Base-by-base conservation (phyloP, 2,888 invertebrate genomes). In the Ormyrus nitidulus region DNA sequence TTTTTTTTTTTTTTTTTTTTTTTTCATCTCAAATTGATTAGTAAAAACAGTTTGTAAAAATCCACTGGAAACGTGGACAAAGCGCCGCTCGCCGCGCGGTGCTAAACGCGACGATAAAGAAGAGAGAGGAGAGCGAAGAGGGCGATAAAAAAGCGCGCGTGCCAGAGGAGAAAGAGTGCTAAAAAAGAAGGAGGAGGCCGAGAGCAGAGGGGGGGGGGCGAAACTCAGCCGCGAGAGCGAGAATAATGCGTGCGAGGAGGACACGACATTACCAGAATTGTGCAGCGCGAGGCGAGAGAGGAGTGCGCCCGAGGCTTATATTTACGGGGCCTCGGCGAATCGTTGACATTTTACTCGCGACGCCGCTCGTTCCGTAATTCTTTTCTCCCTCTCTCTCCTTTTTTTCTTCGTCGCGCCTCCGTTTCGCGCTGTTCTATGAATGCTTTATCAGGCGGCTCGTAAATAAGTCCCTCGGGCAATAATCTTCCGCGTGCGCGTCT, bases 271-370 rank as follows among this genome's bases (percentile, higher is more conserved):
- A 81, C 78, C 71, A 70, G 75, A 81, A 81, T 78, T 75, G 78
- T 77, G 74, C 70, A 10, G 68, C 51, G 13, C 8, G 62, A 61
- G 49, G 13, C 8, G 62, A 61, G 49, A 19, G 51, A 65, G 11
- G 48, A 51, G 59, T 10, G 51, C 66, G 34, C 48, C 19, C 49
- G 66, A 51, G 70, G 13, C 34, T 72, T 13, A 34, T 80, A 80
- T 80, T 80, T 80, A 80, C 51, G 80, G 77, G 80, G 65, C 70
- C 73, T 77, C 48, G 76, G 76, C 75, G 78, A 81, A 81, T 79
- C 78, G 78, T 79, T 75, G 78, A 76, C 78, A 53, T 72, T 81
- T 76, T 78, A 78, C 75, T 75, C 51, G 61, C 44, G 53, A 7
- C 61, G 11, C 70, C 59, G 61, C 79, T 75, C 71, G 76, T 77